These are phyloP conservation scores for Poliocrania exsul DNA, from an alignment of 2,797 vertebrate species.

Conservation along the genomic window DNA sequence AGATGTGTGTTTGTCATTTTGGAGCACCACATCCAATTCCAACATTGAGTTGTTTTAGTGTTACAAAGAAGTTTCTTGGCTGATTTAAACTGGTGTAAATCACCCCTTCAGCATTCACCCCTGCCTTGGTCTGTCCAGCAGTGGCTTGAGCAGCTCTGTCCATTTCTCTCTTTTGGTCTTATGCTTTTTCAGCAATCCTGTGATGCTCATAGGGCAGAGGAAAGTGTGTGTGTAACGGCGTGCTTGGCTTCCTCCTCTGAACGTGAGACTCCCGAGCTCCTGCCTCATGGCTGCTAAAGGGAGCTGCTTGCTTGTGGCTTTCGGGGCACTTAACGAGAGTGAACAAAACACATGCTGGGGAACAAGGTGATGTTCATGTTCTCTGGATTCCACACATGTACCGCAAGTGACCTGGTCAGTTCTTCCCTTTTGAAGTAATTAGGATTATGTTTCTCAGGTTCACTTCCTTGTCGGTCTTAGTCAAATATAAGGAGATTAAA, in stretches of 20 bases:
- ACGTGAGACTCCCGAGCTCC: rapidly evolving
- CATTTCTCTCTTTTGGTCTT: neutral
- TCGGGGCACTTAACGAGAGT: neutral
- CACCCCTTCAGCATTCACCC: neutral
- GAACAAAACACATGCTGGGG: neutral
- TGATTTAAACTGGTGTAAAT: neutral
- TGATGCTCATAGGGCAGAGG: neutral
- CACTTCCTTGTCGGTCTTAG: neutral
- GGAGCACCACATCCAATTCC: rapidly evolving
- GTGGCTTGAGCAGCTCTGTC: rapidly evolving
- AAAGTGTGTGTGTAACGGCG: neutral
- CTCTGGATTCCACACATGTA: neutral
- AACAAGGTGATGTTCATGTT: neutral
- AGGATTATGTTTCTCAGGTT: neutral
- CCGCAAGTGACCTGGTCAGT: neutral
- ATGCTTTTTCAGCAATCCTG: neutral
- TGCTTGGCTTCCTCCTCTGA: neutral
- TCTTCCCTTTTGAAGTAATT: neutral
- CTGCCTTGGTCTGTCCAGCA: neutral
- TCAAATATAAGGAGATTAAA: neutral
- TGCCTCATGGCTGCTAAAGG: neutral
- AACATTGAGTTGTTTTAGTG: neutral
- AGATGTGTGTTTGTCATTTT: neutral
- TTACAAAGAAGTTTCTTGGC: neutral
- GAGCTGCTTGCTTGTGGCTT: neutral